Percentiles rank a stretch among this genome's conserved stretches.
Conservation (phyloP, 1,140 invertebrate genomes). For the Dryas iulia region DNA sequence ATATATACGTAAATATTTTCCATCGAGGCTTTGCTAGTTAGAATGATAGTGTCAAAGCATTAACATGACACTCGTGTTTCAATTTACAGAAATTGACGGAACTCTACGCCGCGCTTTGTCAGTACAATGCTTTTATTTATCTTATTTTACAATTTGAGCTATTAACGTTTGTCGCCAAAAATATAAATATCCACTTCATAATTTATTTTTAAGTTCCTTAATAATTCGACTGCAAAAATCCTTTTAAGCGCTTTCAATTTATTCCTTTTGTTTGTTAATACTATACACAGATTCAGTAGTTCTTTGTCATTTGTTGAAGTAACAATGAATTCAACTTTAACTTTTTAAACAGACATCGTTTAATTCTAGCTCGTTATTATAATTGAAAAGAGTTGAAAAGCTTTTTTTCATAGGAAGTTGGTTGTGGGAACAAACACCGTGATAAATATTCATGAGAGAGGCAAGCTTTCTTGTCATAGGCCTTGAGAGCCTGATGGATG, state of each 20-base stretch:
- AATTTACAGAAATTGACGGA: too few species aligned
- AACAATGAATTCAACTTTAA: neutral
- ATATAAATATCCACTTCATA: too few species aligned
- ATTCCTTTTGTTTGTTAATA: neutral
- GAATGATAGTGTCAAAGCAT: too few species aligned
- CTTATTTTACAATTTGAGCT: too few species aligned
- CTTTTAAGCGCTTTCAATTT: neutral
- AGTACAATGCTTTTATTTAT: too few species aligned
- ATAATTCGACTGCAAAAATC: neutral
- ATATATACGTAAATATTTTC: too few species aligned
- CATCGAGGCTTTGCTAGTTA: too few species aligned
- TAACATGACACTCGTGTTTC: too few species aligned
- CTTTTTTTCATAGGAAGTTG: slow-evolving; percentile 27
- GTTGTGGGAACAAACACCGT: slow-evolving; percentile 58
- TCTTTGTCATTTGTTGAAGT: neutral
- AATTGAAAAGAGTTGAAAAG: slow-evolving; percentile 22
- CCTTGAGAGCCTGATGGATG: slow-evolving; percentile 72
- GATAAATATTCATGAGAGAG: slow-evolving; percentile 74
- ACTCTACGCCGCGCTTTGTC: too few species aligned
- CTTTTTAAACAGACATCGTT: neutral
- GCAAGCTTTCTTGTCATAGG: slow-evolving; percentile 75
- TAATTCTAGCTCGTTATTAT: neutral
- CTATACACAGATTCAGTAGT: neutral
- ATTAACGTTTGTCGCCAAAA: too few species aligned
- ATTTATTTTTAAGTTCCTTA: too few species aligned